Evolutionary conservation across 2,797 vertebrate genomes (phyloP), one percentile per base, ranked within the genome.

Genomic region (Linurgus olivaceus): DNA sequence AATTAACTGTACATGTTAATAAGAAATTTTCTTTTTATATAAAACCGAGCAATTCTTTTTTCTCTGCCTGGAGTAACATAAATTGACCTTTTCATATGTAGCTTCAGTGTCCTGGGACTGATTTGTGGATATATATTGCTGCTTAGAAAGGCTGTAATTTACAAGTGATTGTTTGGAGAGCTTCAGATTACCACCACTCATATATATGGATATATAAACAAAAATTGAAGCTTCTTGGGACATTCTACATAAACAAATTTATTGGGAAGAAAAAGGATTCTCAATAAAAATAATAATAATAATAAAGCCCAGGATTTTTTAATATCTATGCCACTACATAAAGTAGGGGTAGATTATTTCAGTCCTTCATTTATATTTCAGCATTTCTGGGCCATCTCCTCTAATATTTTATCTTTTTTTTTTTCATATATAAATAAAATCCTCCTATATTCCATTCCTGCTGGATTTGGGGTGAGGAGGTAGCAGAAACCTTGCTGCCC

Each of bases 181-280:
- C 86, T 96, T 97, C 86, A 96, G 81, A 96, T 97, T 96, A 90
- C 91, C 90, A 91, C 85, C 78, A 65, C 63, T 96, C 92, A 89
- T 88, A 96, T 96, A 94, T 93, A 97, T 94, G 80, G 93, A 94
- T 95, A 94, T 92, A 95, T 95, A 95, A 95, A 97, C 95, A 97
- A 97, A 97, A 92, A 96, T 90, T 86, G 82, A 96, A 93, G 82
- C 88, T 97, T 96, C 95, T 97, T 55, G 6, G 90, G 89, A 96
- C 92, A 95, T 84, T 96, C 78, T 93, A 58, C 86, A 93, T 91
- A 96, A 97, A 97, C 88, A 94, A 94, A 94, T 96, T 98, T 95
- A 96, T 95, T 87, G 90, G 91, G 71, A 92, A 85, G 96, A 95
- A 96, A 96, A 93, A 95, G 62, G 73, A 84, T 94, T 96, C 88